Conservation (phyloP, 2,797 vertebrate genomes). For the Gila robusta region DNA sequence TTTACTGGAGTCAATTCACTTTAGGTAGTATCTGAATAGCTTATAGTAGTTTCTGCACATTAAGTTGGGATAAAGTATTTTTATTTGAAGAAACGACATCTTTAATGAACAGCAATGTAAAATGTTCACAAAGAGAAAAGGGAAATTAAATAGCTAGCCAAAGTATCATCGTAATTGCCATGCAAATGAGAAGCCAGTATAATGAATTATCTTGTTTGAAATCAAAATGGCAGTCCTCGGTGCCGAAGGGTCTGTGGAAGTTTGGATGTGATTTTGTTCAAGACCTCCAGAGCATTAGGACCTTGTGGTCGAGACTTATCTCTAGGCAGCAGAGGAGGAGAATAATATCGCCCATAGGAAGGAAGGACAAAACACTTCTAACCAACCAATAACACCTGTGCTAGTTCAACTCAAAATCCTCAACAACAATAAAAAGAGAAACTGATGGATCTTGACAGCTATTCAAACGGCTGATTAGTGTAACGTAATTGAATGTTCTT, state of each 20-base stretch:
- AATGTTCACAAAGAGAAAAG: not conserved
- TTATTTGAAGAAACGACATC: not conserved
- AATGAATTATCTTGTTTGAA: not conserved
- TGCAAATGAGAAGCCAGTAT: conserved; percentile 3
- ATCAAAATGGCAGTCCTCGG: conserved; percentile 13
- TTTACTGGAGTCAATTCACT: not conserved
- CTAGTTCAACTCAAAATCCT: conserved; percentile 5
- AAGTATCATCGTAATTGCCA: not conserved
- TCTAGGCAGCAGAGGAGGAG: not conserved
- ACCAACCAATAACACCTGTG: conserved; percentile 1
- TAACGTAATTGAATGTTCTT: not conserved
- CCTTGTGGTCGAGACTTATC: conserved; percentile 21
- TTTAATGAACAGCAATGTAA: not conserved
- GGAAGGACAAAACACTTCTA: conserved; percentile 16
- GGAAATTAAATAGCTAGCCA: not conserved
- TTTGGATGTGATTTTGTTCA: conserved; percentile 6
- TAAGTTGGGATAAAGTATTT: not conserved
- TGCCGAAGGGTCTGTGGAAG: not conserved
- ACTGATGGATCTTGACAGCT: conserved; percentile 11
- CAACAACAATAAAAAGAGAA: not conserved
- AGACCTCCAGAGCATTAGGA: conserved; percentile 19
- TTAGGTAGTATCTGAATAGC: not conserved
- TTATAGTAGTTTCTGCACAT: not conserved
- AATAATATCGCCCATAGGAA: conserved; percentile 19
- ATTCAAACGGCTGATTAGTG: conserved; percentile 21